A percentile compares a stretch with the other conserved stretches of the same genome.
Conservation (phyloP, 2,113 vertebrate genomes). For the Semnornis frantzii region DNA sequence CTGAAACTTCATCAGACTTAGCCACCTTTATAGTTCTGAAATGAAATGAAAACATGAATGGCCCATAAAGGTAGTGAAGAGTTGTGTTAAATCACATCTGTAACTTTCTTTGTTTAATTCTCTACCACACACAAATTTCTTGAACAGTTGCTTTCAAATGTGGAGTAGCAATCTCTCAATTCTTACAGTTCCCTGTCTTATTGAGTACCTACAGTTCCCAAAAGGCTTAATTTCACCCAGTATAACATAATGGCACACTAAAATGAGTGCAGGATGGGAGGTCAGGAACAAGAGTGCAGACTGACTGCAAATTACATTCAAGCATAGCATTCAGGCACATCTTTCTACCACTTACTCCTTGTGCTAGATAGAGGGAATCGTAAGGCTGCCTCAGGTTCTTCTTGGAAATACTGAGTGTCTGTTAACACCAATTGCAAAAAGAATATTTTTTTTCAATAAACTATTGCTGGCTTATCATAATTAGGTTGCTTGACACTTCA, state of each 20-base stretch:
- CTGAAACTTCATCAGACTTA: neutral
- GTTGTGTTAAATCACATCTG: neutral
- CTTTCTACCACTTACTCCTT: neutral
- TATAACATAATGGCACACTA: neutral
- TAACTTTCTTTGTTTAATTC: neutral
- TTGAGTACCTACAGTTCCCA: neutral
- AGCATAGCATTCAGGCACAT: neutral
- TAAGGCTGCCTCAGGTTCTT: neutral
- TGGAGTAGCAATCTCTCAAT: neutral
- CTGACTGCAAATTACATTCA: neutral
- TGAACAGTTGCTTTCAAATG: neutral
- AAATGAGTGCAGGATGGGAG: neutral
- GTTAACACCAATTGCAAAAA: neutral
- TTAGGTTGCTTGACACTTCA: neutral
- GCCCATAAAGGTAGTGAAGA: neutral
- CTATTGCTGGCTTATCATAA: neutral
- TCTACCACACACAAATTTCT: neutral
- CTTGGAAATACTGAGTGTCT: neutral
- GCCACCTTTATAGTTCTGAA: neutral
- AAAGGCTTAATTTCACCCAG: neutral
- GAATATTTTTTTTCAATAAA: neutral
- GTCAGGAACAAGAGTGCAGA: neutral
- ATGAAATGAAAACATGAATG: neutral
- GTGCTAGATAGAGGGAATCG: neutral
- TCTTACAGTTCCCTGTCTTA: neutral